Percentiles rank a stretch among this genome's conserved stretches.
Conservation (phyloP, 2,113 vertebrate genomes). For the Corvus moneduloides region DNA sequence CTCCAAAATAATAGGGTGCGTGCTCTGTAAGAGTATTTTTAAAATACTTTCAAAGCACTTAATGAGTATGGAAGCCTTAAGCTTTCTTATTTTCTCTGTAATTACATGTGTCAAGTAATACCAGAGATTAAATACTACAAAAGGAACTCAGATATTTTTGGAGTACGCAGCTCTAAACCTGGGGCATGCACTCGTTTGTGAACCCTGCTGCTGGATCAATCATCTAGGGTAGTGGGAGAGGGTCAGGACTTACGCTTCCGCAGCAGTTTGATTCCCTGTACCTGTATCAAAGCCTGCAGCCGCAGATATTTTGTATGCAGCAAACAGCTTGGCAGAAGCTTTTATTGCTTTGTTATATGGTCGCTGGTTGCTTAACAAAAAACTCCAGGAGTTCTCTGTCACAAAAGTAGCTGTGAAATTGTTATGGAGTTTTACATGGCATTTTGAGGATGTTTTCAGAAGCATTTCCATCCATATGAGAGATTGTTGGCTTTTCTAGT, state of each 20-base stretch:
- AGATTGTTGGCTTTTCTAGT: neutral
- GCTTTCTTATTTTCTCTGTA: neutral
- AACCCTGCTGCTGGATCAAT: neutral
- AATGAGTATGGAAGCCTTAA: neutral
- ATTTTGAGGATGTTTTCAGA: slow-evolving; percentile 38
- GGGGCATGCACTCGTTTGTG: accelerated
- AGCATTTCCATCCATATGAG: neutral
- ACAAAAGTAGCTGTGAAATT: slow-evolving; percentile 43
- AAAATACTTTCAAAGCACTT: neutral
- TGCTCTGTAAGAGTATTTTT: neutral
- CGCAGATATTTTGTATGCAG: neutral
- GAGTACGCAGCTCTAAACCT: neutral
- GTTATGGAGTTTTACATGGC: neutral
- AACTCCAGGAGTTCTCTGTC: neutral
- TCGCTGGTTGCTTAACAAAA: neutral
- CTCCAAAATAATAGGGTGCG: neutral
- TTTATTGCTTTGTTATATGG: neutral
- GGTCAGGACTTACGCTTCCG: neutral
- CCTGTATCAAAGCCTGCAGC: neutral
- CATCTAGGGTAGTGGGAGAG: neutral
- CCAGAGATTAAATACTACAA: neutral
- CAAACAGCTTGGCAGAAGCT: neutral
- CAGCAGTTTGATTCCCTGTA: neutral
- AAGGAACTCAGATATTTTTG: neutral
- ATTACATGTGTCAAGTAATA: neutral